These are phyloP conservation scores for Pipa parva DNA, from an alignment of 2,113 vertebrate species.

Conservation along the genomic window DNA sequence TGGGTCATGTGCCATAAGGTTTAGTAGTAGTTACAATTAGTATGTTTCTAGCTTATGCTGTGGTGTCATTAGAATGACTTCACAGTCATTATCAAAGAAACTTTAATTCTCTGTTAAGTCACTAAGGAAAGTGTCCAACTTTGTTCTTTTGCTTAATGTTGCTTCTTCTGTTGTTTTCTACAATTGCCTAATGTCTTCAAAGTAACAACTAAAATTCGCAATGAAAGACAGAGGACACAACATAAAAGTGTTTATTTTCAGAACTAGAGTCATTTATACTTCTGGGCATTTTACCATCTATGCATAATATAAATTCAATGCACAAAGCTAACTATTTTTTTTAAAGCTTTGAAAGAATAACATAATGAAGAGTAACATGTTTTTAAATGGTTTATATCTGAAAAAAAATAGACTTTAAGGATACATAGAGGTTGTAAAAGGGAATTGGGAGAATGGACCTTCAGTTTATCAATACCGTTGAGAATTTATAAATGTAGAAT, in stretches of 20 bases:
- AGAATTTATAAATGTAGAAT: conserved; percentile 23
- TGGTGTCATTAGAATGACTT: no score
- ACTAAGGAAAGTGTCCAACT: no score
- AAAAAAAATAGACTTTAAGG: neutral
- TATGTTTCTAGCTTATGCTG: no score
- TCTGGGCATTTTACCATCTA: neutral
- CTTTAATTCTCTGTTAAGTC: no score
- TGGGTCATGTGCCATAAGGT: no score
- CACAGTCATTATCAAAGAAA: no score
- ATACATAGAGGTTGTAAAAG: neutral
- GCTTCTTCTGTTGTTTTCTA: no score
- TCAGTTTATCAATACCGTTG: conserved; percentile 3
- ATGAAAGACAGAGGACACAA: neutral
- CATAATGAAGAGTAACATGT: neutral
- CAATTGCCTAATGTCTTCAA: no score
- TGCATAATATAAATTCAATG: neutral
- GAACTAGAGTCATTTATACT: neutral
- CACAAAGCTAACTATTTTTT: neutral
- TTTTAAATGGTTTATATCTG: neutral
- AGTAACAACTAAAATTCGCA: no score
- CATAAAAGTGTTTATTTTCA: neutral
- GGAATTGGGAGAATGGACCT: neutral
- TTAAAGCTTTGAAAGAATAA: neutral
- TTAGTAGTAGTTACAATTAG: no score
- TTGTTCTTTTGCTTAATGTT: no score